phyloP scores from a whole-genome alignment of 2,888 invertebrate species.

The Dasysyrphus tricinctus region DNA sequence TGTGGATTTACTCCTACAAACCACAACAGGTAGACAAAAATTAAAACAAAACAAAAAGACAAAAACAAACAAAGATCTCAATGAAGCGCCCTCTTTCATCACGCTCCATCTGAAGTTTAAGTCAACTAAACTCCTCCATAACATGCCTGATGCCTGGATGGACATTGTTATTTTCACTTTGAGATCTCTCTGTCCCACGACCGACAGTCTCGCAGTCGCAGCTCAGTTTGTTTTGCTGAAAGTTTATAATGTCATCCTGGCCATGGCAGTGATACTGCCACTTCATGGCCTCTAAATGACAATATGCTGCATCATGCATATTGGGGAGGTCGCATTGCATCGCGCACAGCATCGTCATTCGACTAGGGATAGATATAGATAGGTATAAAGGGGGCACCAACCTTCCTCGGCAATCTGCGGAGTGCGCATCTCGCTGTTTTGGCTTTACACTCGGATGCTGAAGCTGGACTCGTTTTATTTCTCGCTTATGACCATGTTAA shows the following conservation, averaged over 20 bases:
- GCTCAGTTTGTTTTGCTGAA: conserved; percentile 39
- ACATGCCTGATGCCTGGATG: conserved; percentile 36
- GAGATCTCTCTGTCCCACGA: conserved; percentile 57
- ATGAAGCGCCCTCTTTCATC: conserved; percentile 66
- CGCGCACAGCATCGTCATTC: conserved; percentile 8
- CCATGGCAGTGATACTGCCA: conserved; percentile 75
- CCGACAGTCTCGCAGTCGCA: conserved; percentile 1
- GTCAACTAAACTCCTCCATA: conserved; percentile 43
- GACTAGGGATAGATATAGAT: not conserved
- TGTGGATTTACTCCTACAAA: conserved; percentile 12
- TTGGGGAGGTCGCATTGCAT: conserved; percentile 39
- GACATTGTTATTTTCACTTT: conserved; percentile 74
- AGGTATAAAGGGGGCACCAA: conserved; percentile 42
- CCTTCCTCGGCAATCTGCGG: conserved; percentile 44
- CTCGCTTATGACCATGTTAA: conserved; percentile 77
- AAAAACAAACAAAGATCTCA: conserved; percentile 25
- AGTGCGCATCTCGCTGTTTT: conserved; percentile 65
- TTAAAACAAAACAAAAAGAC: conserved; percentile 25
- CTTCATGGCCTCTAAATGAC: conserved; percentile 74
- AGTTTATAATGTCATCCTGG: conserved; percentile 75
- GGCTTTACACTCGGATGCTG: conserved; percentile 37
- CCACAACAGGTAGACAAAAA: conserved; percentile 69
- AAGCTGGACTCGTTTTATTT: conserved; percentile 72
- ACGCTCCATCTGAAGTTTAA: conserved; percentile 47
- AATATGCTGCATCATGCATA: conserved; percentile 55